Percentiles rank a stretch among this genome's conserved stretches.
Conservation (phyloP, 2,797 vertebrate genomes). For the Botia almorhae region DNA sequence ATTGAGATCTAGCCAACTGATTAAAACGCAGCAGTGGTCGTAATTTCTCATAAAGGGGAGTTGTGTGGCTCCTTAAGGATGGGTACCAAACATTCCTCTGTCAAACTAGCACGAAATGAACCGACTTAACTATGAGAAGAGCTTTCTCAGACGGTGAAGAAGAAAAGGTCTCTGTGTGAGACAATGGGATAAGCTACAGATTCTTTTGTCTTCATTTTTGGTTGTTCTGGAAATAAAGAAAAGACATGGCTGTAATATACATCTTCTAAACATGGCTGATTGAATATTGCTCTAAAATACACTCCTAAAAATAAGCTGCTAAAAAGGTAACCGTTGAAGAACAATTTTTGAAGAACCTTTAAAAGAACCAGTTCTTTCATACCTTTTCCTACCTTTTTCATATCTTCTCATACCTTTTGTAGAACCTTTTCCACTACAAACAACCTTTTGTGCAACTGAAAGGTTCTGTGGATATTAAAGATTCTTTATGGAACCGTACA, state of each 20-base stretch:
- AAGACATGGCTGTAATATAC: no score
- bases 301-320: no score
- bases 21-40: constrained; percentile 57
- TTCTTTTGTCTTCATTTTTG: neutral
- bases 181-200: no score
- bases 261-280: neutral
- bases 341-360: no score
- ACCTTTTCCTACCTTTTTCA: no score
- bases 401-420: no score
- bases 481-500: no score
- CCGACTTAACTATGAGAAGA: neutral
- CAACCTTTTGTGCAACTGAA: no score
- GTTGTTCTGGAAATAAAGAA: neutral
- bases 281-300: neutral
- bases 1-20: constrained; percentile 66
- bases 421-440: no score
- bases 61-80: constrained; percentile 49
- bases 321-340: no score
- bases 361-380: no score
- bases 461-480: no score
- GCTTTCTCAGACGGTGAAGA: neutral
- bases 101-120: constrained; percentile 24
- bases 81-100: constrained; percentile 23
- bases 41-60: constrained; percentile 31
- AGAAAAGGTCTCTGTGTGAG: neutral